These are phyloP conservation scores for Poeciliopsis turneri DNA, from an alignment of 2,797 vertebrate genomes.

Conservation along the genomic window DNA sequence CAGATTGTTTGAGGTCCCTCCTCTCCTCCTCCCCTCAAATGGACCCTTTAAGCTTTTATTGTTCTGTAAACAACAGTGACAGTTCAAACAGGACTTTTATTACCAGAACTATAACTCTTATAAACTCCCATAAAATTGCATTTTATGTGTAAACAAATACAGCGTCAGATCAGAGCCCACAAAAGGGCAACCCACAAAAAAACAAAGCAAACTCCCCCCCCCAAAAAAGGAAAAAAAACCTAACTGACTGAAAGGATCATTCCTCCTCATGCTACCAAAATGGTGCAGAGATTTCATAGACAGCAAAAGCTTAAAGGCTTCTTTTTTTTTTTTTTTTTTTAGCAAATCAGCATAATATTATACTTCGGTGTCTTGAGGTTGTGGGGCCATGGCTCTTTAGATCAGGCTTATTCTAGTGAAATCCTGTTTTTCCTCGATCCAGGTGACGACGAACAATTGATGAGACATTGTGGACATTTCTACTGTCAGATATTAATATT, in stretches of 20 bases:
- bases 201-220: not conserved
- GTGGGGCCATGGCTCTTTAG: not conserved
- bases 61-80: slow-evolving; percentile 52
- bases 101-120: slow-evolving; percentile 26
- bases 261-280: not conserved
- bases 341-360: not conserved
- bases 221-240: not conserved
- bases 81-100: slow-evolving; percentile 36
- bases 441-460: not conserved
- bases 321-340: not conserved
- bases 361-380: not conserved
- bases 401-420: not conserved
- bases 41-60: slow-evolving; percentile 58
- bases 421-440: not conserved
- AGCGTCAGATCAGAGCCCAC: slow-evolving; percentile 4
- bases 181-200: not conserved
- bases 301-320: not conserved
- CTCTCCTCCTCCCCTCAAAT: slow-evolving; percentile 5
- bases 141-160: slow-evolving; percentile 36
- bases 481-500: not conserved
- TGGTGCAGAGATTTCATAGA: not conserved
- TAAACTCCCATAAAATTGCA: slow-evolving; percentile 27
- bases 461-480: not conserved
- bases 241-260: not conserved
- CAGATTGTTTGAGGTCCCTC: slow-evolving; percentile 53